These are phyloP conservation scores for Nettapus auritus DNA, from an alignment of 2,113 vertebrate species.

Conservation along the genomic window DNA sequence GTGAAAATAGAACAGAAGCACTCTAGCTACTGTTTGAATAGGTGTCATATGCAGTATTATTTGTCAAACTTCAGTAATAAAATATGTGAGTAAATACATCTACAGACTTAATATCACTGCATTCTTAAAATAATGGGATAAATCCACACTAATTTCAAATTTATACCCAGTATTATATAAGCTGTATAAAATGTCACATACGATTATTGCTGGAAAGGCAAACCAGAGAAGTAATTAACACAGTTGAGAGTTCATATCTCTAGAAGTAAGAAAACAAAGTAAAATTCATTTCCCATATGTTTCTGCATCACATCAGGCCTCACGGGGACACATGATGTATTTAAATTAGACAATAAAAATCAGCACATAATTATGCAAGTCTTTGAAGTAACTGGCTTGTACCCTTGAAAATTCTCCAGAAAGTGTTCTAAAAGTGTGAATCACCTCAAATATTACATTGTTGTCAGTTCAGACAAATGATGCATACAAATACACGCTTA, in stretches of 20 bases:
- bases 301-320: slow-evolving; percentile 36
- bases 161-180: slow-evolving; percentile 25
- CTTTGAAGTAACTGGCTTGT: slow-evolving; percentile 16
- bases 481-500: slow-evolving; percentile 46
- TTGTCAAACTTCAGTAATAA: slow-evolving; percentile 17
- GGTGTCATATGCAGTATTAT: not conserved
- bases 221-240: slow-evolving; percentile 51
- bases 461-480: slow-evolving; percentile 63
- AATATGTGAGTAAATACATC: slow-evolving; percentile 3
- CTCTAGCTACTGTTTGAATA: not conserved
- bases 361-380: slow-evolving; percentile 32
- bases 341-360: slow-evolving; percentile 50
- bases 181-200: slow-evolving; percentile 24
- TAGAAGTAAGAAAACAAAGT: slow-evolving; percentile 35
- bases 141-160: slow-evolving; percentile 45
- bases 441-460: slow-evolving; percentile 37
- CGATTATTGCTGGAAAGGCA: slow-evolving; percentile 45
- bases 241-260: slow-evolving; percentile 5
- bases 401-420: slow-evolving; percentile 42
- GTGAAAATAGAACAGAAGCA: not conserved
- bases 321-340: slow-evolving; percentile 25
- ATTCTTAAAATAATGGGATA: slow-evolving; percentile 43
- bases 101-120: slow-evolving; percentile 14
- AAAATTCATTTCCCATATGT: slow-evolving; percentile 53
- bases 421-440: slow-evolving; percentile 34